Evolutionary conservation across 1,140 invertebrate genomes (phyloP).

Genomic region (Hydropsyche tenuis): DNA sequence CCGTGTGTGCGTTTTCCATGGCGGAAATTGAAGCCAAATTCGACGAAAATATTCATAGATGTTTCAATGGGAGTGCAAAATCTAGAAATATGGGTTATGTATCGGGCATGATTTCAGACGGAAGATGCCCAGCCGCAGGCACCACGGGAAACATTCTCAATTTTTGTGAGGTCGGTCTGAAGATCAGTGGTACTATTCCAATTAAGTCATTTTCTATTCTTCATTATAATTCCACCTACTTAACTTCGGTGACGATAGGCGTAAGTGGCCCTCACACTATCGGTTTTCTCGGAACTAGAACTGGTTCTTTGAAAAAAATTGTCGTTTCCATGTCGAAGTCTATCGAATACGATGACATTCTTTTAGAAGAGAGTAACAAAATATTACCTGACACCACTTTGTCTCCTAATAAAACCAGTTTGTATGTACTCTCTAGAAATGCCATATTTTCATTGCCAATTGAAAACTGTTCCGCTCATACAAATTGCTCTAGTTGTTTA

Average conservation of each 20-base stretch:
- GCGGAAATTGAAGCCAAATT: conserved; percentile 91
- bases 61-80: conserved; percentile 92
- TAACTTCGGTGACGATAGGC: conserved; percentile 83
- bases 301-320: conserved; percentile 82
- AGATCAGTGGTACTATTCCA: conserved; percentile 87
- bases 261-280: conserved; percentile 88
- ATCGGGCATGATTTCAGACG: conserved; percentile 88
- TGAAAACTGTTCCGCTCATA: conserved; percentile 89
- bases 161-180: conserved; percentile 91
- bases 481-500: conserved; percentile 88
- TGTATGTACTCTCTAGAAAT: conserved; percentile 73
- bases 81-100: conserved; percentile 93
- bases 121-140: conserved; percentile 85
- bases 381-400: conserved; percentile 85
- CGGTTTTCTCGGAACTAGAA: conserved; percentile 86
- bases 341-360: conserved; percentile 79
- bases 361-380: conserved; percentile 72
- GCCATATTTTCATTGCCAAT: conserved; percentile 89
- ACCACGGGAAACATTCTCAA: conserved; percentile 88
- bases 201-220: conserved; percentile 77
- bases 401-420: conserved; percentile 75
- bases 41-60: conserved; percentile 96
- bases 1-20: conserved; percentile 84
- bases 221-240: conserved; percentile 79
- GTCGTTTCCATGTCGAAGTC: conserved; percentile 71